Conservation (phyloP, 1,140 invertebrate genomes). For the Sipha flava region DNA sequence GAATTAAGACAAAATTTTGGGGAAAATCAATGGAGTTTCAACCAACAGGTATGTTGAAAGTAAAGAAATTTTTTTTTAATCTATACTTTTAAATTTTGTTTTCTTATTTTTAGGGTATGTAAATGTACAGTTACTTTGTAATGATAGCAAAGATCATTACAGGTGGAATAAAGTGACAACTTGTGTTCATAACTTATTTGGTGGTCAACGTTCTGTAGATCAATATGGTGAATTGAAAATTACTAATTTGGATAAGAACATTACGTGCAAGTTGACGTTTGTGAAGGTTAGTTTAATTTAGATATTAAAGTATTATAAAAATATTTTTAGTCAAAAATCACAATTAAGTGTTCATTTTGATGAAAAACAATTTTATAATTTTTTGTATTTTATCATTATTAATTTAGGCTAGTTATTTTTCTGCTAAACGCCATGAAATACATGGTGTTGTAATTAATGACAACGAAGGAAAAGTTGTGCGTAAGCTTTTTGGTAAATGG, state of each 20-base stretch:
- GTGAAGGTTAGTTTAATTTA: conserved; percentile 53
- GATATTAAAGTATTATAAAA: background rate
- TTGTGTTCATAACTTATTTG: conserved; percentile 77
- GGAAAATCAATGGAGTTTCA: conserved; percentile 85
- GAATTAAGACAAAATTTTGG: conserved; percentile 84
- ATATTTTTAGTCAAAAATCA: no score
- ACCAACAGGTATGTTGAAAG: conserved; percentile 52
- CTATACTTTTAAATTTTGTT: background rate
- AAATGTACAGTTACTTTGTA: conserved; percentile 47
- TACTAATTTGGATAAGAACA: conserved; percentile 44
- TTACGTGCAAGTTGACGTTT: conserved; percentile 71
- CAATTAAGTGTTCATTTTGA: no score
- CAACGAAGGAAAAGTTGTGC: conserved; percentile 51
- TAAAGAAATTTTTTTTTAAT: background rate
- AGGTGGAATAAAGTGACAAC: conserved; percentile 82
- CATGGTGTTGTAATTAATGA: conserved; percentile 56
- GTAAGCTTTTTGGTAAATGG: conserved; percentile 70
- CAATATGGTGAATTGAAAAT: conserved; percentile 77
- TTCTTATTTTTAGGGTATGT: conserved; percentile 41
- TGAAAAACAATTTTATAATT: no score
- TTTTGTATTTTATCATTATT: no score
- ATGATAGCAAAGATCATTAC: conserved; percentile 55
- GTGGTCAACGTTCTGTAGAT: conserved; percentile 74
- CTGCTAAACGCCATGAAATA: conserved; percentile 67
- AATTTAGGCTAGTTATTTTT: conserved; percentile 65